Evolutionary conservation across 30 jellyfish, hydroid and myxozoan genomes (phyloP).

Genomic region (Phacellophora camtschatica): DNA sequence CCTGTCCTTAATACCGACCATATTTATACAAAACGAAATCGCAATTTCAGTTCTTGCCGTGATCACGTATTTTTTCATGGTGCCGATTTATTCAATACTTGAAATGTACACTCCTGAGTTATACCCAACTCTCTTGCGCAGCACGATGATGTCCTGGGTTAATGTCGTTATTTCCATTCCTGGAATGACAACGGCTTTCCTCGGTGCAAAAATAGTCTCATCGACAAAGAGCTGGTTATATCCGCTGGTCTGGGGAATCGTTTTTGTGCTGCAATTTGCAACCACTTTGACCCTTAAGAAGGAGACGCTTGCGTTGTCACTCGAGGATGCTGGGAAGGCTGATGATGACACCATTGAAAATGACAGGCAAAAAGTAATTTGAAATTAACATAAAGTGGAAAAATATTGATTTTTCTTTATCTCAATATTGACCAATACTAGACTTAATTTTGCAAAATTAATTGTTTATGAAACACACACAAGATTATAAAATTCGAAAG

Average conservation of each 20-base stretch:
- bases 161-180: conserved; percentile 36
- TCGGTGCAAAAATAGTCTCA: conserved; percentile 45
- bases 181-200: conserved; percentile 60
- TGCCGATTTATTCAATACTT: conserved; percentile 46
- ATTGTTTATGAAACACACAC: too few species aligned
- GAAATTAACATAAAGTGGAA: too few species aligned
- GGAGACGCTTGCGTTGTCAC: conserved; percentile 27
- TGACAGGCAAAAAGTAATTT: not conserved
- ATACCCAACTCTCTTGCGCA: conserved; percentile 61
- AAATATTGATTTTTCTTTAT: too few species aligned
- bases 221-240: conserved; percentile 32
- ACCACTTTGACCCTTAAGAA: conserved; percentile 28
- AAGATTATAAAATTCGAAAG: too few species aligned
- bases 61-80: conserved; percentile 61
- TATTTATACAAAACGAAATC: conserved; percentile 4
- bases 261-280: conserved; percentile 26
- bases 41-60: conserved; percentile 44
- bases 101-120: conserved; percentile 60
- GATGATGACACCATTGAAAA: not conserved
- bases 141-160: conserved; percentile 54
- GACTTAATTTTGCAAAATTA: too few species aligned
- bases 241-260: conserved; percentile 67
- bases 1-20: not conserved
- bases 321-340: not conserved
- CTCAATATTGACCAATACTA: too few species aligned